Conservation (phyloP, 2,888 invertebrate species). For the Hesperia comma region DNA sequence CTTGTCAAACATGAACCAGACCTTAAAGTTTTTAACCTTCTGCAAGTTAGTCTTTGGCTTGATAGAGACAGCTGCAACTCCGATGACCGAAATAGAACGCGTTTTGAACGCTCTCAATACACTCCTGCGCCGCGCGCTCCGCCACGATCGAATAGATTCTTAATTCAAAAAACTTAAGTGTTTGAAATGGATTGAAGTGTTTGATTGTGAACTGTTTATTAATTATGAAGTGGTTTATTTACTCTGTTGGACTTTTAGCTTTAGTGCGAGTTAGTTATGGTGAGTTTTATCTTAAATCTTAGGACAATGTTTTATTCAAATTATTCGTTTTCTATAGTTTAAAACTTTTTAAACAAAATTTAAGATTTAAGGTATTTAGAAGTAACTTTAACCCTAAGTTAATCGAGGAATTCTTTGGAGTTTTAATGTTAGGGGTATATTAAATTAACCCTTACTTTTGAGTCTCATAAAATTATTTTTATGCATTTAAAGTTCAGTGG, state of each 20-base stretch:
- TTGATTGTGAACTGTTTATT: slow-evolving; percentile 34
- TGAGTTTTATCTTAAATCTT: background rate
- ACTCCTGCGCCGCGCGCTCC: slow-evolving; percentile 63
- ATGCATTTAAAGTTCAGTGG: too few relatives aligned
- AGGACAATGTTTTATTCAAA: too few relatives aligned
- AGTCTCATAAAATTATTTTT: too few relatives aligned
- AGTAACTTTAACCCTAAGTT: too few relatives aligned
- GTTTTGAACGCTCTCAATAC: slow-evolving; percentile 60
- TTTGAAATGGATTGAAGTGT: slow-evolving; percentile 44
- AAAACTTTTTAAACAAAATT: too few relatives aligned
- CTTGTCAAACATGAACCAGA: background rate
- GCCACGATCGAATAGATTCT: slow-evolving; percentile 61
- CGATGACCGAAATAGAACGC: slow-evolving; percentile 76
- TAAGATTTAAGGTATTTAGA: too few relatives aligned
- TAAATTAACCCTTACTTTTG: too few relatives aligned
- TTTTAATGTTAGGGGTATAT: too few relatives aligned
- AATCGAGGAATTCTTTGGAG: too few relatives aligned
- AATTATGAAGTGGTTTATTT: slow-evolving; percentile 46
- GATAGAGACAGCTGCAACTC: slow-evolving; percentile 67
- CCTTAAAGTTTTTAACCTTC: slow-evolving; percentile 1
- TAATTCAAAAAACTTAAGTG: slow-evolving; percentile 49
- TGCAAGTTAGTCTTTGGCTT: slow-evolving; percentile 60
- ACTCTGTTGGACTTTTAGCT: slow-evolving; percentile 6
- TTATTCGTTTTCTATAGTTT: too few relatives aligned
- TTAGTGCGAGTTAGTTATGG: slow-evolving; percentile 18